Conservation (phyloP, 2,888 invertebrate genomes). For the Cephus nigrinus region DNA sequence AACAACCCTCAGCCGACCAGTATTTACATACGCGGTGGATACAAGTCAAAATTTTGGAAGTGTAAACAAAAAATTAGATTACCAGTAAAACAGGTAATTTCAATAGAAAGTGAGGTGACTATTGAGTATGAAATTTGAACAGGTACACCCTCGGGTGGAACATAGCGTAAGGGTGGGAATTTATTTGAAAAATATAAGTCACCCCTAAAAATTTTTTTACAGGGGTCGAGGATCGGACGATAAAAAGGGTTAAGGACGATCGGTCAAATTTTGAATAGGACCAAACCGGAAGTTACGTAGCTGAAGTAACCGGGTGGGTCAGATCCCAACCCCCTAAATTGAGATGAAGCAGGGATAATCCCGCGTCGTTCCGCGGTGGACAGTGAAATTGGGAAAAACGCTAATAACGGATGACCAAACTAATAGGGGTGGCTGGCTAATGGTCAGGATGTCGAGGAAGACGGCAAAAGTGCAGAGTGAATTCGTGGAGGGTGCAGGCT, state of each 20-base stretch:
- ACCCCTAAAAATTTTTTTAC: neutral
- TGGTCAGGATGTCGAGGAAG: constrained; percentile 38
- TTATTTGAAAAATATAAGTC: neutral
- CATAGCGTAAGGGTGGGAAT: neutral
- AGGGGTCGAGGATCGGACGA: rapidly evolving
- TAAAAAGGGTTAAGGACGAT: neutral
- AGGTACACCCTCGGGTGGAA: neutral
- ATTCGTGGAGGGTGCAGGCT: constrained; percentile 50
- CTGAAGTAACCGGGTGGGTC: neutral
- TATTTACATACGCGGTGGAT: neutral
- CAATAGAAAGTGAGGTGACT: neutral
- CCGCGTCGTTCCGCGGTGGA: constrained; percentile 7
- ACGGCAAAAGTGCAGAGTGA: constrained; percentile 51
- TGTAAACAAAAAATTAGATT: neutral
- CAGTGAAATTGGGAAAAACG: constrained; percentile 43
- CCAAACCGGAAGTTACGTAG: neutral
- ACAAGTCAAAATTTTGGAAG: neutral
- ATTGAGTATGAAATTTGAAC: neutral
- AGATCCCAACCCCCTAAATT: neutral
- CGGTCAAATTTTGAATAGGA: neutral
- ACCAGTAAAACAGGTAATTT: neutral
- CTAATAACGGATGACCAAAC: constrained; percentile 50
- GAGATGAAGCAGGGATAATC: neutral
- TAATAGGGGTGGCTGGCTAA: constrained; percentile 36
- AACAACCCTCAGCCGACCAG: neutral